Evolutionary conservation across 2,797 vertebrate species (phyloP).

Genomic region (Aldrovandia affinis): DNA sequence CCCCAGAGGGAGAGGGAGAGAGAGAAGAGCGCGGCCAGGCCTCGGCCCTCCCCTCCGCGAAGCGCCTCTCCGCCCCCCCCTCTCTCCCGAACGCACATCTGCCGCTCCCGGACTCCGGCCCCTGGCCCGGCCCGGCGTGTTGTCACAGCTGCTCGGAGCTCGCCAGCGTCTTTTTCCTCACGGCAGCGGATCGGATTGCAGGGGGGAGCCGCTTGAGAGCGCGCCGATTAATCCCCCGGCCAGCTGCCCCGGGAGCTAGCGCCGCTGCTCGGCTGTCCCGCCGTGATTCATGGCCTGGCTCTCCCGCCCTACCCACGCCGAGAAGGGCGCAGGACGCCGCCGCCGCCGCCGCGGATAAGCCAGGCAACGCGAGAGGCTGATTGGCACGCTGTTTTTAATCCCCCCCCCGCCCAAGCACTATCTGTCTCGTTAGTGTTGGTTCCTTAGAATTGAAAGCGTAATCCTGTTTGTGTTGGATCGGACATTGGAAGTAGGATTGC

Average conservation of each 20-base stretch:
- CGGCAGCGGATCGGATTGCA: not conserved
- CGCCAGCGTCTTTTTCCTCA: not conserved
- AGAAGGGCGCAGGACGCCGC: slow-evolving; percentile 31
- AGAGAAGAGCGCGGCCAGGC: not conserved
- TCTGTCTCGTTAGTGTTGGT: not conserved
- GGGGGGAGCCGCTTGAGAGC: not conserved
- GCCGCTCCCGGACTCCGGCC: not conserved
- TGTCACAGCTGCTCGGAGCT: slow-evolving; percentile 36
- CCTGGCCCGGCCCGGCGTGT: slow-evolving; percentile 24
- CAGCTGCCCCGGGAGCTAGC: not conserved
- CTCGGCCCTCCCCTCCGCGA: not conserved
- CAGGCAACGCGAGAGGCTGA: slow-evolving; percentile 41
- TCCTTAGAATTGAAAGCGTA: not conserved
- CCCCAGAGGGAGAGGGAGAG: not conserved
- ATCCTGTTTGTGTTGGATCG: not conserved
- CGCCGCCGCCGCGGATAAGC: slow-evolving; percentile 51
- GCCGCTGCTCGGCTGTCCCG: not conserved
- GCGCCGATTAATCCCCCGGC: not conserved
- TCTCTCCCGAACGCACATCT: not conserved
- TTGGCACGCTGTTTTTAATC: slow-evolving; percentile 36
- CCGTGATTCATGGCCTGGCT: not conserved
- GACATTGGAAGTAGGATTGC: not conserved
- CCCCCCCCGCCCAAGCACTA: not conserved
- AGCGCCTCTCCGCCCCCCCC: too few relatives aligned
- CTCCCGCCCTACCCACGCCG: not conserved